Percentiles rank a stretch among this genome's conserved stretches.
Evolutionary conservation across 2,888 invertebrate species (phyloP).

Genomic region (Smittia aterrima): DNA sequence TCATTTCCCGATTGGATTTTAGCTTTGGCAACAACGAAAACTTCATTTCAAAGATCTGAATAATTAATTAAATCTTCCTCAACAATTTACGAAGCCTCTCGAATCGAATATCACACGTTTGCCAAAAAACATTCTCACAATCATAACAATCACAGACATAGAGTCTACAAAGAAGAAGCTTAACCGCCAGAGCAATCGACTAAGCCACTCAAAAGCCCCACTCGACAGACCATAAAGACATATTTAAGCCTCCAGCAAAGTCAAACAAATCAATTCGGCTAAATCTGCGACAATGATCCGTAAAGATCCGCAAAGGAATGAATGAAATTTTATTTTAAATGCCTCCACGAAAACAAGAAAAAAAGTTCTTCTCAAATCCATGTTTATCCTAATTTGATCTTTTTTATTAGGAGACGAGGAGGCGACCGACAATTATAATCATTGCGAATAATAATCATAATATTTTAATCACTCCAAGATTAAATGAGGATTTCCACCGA

Average conservation of each 20-base stretch:
- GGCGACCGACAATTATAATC: slow-evolving; percentile 36
- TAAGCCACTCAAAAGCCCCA: slow-evolving; percentile 1
- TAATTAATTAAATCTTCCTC: no score
- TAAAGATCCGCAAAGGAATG: not conserved
- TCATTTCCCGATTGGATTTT: no score
- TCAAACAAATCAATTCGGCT: slow-evolving; percentile 20
- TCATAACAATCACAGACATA: no score
- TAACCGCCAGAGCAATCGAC: not conserved
- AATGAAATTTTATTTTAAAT: slow-evolving; percentile 15
- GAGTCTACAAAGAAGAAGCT: no score
- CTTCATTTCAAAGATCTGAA: no score
- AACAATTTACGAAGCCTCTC: no score
- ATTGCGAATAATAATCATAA: slow-evolving; percentile 43
- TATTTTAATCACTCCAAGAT: slow-evolving; percentile 45
- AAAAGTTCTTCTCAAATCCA: slow-evolving; percentile 43
- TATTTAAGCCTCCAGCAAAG: slow-evolving; percentile 1
- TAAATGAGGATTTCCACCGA: slow-evolving; percentile 27
- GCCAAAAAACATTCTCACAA: no score
- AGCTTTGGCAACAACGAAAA: no score
- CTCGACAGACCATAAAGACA: slow-evolving; percentile 16
- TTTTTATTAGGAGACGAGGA: slow-evolving; percentile 41
- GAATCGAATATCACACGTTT: no score
- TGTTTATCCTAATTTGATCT: slow-evolving; percentile 46
- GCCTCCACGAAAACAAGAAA: not conserved
- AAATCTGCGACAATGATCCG: slow-evolving; percentile 20